Conservation (phyloP, 2,113 vertebrate species). For the Osmerus mordax region DNA sequence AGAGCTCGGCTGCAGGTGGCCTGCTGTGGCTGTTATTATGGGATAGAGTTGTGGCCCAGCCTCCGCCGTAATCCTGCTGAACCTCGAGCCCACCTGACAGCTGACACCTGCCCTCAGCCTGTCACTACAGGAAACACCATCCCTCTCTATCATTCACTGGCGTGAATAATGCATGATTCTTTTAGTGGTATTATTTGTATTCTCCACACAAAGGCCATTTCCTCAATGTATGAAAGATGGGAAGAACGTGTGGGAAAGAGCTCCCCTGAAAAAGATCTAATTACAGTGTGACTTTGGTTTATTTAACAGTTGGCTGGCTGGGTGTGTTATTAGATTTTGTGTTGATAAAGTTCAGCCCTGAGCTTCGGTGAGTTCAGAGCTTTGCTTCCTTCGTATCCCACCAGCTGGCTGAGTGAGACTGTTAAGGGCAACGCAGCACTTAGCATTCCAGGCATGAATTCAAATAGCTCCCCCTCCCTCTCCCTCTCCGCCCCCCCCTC, state of each 20-base stretch:
- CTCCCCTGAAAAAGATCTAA: constrained; percentile 4
- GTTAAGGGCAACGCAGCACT: constrained; percentile 42
- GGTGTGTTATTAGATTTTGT: constrained; percentile 46
- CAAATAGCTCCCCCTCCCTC: constrained; percentile 50
- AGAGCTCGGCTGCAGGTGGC: constrained; percentile 64
- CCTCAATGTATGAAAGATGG: constrained; percentile 1
- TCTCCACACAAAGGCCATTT: not conserved
- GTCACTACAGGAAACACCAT: constrained; percentile 30
- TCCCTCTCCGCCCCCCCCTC: not conserved
- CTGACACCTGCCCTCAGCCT: constrained; percentile 67
- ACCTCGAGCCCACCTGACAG: constrained; percentile 66
- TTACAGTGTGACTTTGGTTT: constrained; percentile 38
- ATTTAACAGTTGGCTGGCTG: constrained; percentile 34
- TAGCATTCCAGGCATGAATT: constrained; percentile 55
- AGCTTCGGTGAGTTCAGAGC: constrained; percentile 52
- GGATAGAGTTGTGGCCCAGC: constrained; percentile 53
- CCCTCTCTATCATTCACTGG: constrained; percentile 24
- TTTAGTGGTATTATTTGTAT: not conserved
- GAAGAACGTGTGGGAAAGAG: not conserved
- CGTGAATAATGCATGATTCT: constrained; percentile 8
- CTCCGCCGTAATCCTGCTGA: constrained; percentile 56
- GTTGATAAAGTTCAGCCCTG: constrained; percentile 49
- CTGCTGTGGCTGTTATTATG: constrained; percentile 65
- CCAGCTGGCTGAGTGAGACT: constrained; percentile 52
- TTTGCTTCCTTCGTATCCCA: constrained; percentile 38